Base-by-base conservation (phyloP, 1,140 invertebrate species). In the Lepidurus apus region DNA sequence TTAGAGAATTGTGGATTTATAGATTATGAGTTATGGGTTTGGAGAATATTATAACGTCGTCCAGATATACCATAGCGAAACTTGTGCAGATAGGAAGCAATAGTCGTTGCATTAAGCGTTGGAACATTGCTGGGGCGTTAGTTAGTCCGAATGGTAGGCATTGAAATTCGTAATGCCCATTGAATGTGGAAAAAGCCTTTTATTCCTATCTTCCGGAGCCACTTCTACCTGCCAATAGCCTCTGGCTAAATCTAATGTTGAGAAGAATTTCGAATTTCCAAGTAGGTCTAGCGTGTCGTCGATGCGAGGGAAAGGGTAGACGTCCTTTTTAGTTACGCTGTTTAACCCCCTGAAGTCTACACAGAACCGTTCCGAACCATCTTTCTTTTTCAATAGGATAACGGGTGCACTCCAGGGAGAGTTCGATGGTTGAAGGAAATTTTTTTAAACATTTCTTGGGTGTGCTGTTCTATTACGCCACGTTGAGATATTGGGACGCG, bases 211-310 rank as follows among this genome's bases (percentile, higher is more conserved):
- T 6, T 82, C 77, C 45, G 80, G 75, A 6, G 80, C 82, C 3
- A 89, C 82, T 73, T 83, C 81, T 8, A 89, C 83, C 80, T 89
- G 88, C 80, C 86, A 87, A 80, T 86, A 89, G 8, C 88, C 88
- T 44, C 80, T 82, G 3, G 82, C 82, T 4, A 87, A 78, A 83
- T 89, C 86, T 17, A 88, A 74, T 1, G 84, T 83, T 7, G 84
- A 81, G 79, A 88, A 88, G 80, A 85, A 87, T 74, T 82, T 83
- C 9, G 82, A 80, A 3, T 81, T 83, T 10, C 83, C 82, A 74
- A 88, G 80, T 80, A 84, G 84, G 80, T 88, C 85, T 13, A 89
- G 81, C 74, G 84, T 82, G 26, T 87, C 86, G 6, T 84, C 82
- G 13, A 88, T 87, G 11, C 85, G 82, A 7, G 88, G 88, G 8